Evolutionary conservation across 2,888 invertebrate genomes (phyloP).

Genomic region (Lasioglossum leucozonium): DNA sequence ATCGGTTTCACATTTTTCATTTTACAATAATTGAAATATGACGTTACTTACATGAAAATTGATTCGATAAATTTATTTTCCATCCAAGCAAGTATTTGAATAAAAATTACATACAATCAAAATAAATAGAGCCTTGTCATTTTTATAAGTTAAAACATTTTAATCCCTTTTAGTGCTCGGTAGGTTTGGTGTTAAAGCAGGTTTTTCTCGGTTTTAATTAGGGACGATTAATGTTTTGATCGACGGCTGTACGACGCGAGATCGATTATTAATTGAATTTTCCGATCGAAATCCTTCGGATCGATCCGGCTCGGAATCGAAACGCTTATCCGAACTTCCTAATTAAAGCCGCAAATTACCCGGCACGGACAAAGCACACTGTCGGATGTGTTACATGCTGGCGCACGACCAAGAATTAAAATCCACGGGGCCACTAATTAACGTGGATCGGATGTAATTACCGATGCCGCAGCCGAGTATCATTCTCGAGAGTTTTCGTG

Average conservation of each 20-base stretch:
- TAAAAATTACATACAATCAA: too few species aligned
- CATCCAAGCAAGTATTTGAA: too few species aligned
- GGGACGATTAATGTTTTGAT: too few species aligned
- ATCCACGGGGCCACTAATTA: conserved; percentile 66
- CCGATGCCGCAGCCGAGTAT: conserved; percentile 55
- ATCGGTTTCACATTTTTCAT: too few species aligned
- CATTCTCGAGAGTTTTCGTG: conserved; percentile 58
- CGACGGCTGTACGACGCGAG: background rate
- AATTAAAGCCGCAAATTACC: conserved; percentile 55
- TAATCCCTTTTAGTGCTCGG: too few species aligned
- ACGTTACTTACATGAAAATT: too few species aligned
- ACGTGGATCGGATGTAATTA: conserved; percentile 69
- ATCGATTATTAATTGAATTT: conserved; percentile 11
- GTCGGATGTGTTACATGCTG: conserved; percentile 38
- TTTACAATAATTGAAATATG: too few species aligned
- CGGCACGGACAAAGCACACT: conserved; percentile 34
- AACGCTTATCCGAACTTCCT: conserved; percentile 39
- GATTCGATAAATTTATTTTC: too few species aligned
- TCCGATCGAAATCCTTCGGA: conserved; percentile 6
- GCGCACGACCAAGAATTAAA: conserved; percentile 51
- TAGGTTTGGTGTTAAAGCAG: too few species aligned
- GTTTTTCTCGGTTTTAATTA: background rate
- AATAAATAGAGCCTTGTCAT: too few species aligned
- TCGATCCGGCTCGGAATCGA: conserved; percentile 44
- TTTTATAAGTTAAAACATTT: too few species aligned